Evolutionary conservation across 2,888 invertebrate genomes (phyloP), one percentile per base, ranked within the genome.

Genomic region (Slavum lentiscoides): DNA sequence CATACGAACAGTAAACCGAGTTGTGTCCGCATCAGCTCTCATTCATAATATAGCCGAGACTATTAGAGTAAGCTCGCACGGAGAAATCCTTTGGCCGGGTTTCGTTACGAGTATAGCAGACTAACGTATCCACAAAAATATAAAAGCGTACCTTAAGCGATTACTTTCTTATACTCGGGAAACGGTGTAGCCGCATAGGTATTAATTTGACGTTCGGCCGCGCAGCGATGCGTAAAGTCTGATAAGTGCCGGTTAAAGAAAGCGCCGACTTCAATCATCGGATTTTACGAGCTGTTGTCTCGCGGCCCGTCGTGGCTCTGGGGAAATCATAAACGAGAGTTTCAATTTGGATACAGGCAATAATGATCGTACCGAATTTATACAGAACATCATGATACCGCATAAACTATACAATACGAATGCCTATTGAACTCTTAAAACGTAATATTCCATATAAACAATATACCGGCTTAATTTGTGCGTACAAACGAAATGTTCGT

Each of bases 201-300:
- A 30, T 69, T 30, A 61, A 43, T 76, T 69, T 53, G 67, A 76
- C 59, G 68, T 68, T 61, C 15, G 68, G 59, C 15, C 59, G 59
- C 43, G 68, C 68, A 69, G n/a, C 68, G 76, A 49, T 15, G 76
- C 68, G 76, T 43, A 76, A 69, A 30, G 68, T 69, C 68, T 49
- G 68, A 69, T 69, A 69, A 76, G 61, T 69, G 68, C 59, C 68
- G 23, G 68, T 69, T 37, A 61, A 67, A 49, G 49, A 61, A 61
- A 49, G 49, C 59, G 43, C 49, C 49, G 9, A 53, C 68, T 69
- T 76, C 76, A 69, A 76, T 76, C 68, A 49, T 69, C 21, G 59
- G 59, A 69, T 61, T 76, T 69, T 76, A 76, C 37, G 68, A 76
- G 76, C 75, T 66, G 66, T 76, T 68, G 68, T 68, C 30, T n/a